phyloP scores from a whole-genome alignment of 2,888 invertebrate genomes.

The Tachina lurida region DNA sequence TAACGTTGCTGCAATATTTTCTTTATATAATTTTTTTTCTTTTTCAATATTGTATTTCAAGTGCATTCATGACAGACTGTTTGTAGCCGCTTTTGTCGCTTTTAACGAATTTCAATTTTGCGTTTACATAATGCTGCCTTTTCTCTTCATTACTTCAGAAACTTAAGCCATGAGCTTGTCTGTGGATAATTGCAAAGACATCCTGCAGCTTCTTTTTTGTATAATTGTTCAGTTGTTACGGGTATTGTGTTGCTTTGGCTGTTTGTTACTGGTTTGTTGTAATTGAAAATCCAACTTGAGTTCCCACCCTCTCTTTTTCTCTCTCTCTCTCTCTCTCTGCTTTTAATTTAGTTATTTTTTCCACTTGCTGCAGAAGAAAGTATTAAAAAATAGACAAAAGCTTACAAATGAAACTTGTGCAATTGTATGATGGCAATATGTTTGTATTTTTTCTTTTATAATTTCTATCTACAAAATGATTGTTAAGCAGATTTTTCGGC shows the following conservation, averaged over 20 bases:
- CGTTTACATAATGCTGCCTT: conserved; percentile 28
- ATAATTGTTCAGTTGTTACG: conserved; percentile 53
- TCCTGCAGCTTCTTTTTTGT: conserved; percentile 53
- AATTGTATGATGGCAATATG: conserved; percentile 52
- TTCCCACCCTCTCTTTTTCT: conserved; percentile 74
- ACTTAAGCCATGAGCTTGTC: conserved; percentile 41
- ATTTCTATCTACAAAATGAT: conserved; percentile 71
- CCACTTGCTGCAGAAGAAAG: conserved; percentile 16
- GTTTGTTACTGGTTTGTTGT: conserved; percentile 70
- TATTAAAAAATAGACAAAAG: conserved; percentile 49
- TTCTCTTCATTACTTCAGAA: neutral
- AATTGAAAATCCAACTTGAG: conserved; percentile 81
- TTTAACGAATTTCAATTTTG: conserved; percentile 55
- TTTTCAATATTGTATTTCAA: conserved; percentile 65
- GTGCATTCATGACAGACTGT: conserved; percentile 45
- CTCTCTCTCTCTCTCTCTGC: conserved; percentile 74
- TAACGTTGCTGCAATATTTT: conserved; percentile 34
- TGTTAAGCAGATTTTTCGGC: conserved; percentile 80
- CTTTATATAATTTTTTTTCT: conserved; percentile 45
- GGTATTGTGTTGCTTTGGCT: conserved; percentile 14
- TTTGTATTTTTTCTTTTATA: conserved; percentile 13
- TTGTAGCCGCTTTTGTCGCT: conserved; percentile 50
- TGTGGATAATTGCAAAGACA: conserved; percentile 67
- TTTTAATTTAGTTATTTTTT: conserved; percentile 53
- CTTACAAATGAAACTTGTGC: conserved; percentile 66